phyloP scores from a whole-genome alignment of 2,888 invertebrate species.

The Tuberolachnus salignus region DNA sequence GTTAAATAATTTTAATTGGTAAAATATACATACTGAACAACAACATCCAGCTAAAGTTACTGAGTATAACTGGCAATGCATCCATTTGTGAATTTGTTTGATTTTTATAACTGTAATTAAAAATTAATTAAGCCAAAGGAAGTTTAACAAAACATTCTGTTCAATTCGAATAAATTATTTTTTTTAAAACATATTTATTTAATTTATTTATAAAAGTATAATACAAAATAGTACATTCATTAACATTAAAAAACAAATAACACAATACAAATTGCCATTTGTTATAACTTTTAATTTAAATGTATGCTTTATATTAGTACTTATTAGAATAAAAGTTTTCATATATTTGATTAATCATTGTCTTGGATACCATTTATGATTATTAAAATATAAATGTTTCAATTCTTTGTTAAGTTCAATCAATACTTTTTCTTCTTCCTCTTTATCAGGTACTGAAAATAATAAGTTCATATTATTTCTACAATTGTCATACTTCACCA shows the following conservation, averaged over 20 bases:
- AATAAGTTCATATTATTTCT: slow-evolving; percentile 28
- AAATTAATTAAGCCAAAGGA: slow-evolving; percentile 4
- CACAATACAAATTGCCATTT: slow-evolving; percentile 23
- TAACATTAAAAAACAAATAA: slow-evolving; percentile 22
- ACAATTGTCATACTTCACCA: slow-evolving; percentile 48
- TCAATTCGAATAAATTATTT: slow-evolving; percentile 11
- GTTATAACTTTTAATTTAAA: slow-evolving; percentile 17
- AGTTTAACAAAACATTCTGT: slow-evolving; percentile 2
- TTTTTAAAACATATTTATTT: neutral
- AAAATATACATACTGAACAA: too few species aligned
- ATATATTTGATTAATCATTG: slow-evolving; percentile 38
- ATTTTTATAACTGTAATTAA: neutral
- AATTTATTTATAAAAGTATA: neutral
- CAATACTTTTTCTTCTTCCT: slow-evolving; percentile 24
- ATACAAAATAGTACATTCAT: too few species aligned
- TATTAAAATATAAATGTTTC: slow-evolving; percentile 11
- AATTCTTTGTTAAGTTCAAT: slow-evolving; percentile 51
- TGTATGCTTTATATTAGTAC: neutral
- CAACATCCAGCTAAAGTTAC: too few species aligned
- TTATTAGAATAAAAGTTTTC: slow-evolving; percentile 35
- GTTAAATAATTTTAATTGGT: too few species aligned
- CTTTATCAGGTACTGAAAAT: slow-evolving; percentile 32
- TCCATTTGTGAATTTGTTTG: neutral
- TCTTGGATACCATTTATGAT: slow-evolving; percentile 26
- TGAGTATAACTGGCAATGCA: slow-evolving; percentile 46